These are phyloP conservation scores for Eumaeus atala DNA, from an alignment of 1,140 invertebrate species.

Conservation along the genomic window DNA sequence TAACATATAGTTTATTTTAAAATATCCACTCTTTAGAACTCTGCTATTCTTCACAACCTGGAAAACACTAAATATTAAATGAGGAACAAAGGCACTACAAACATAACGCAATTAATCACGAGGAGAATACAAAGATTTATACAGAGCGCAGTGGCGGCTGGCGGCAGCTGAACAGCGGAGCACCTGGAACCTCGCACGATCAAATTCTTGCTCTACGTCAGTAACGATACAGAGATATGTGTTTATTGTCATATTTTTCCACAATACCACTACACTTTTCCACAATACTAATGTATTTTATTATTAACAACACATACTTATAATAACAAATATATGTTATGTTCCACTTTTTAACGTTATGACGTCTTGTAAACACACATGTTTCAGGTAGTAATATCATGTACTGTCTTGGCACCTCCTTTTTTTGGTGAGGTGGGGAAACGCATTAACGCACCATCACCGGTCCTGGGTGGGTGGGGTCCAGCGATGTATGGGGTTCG, in stretches of 20 bases:
- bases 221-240: neutral
- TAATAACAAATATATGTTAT: no score
- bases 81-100: neutral
- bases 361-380: no score
- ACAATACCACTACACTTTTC: neutral
- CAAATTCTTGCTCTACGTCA: neutral
- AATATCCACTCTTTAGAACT: no score
- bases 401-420: no score
- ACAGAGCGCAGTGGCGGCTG: no score
- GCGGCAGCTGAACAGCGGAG: neutral
- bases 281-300: neutral
- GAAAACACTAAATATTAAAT: neutral
- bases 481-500: no score
- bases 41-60: neutral
- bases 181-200: neutral
- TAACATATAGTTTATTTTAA: no score
- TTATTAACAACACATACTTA: neutral
- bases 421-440: no score
- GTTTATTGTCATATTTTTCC: neutral
- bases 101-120: constrained; percentile 3
- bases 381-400: no score
- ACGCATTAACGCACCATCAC: no score
- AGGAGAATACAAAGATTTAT: constrained; percentile 1
- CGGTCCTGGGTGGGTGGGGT: no score
- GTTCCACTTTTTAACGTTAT: no score